phyloP scores from a whole-genome alignment of 2,113 vertebrate genomes.

The Upupa epops region DNA sequence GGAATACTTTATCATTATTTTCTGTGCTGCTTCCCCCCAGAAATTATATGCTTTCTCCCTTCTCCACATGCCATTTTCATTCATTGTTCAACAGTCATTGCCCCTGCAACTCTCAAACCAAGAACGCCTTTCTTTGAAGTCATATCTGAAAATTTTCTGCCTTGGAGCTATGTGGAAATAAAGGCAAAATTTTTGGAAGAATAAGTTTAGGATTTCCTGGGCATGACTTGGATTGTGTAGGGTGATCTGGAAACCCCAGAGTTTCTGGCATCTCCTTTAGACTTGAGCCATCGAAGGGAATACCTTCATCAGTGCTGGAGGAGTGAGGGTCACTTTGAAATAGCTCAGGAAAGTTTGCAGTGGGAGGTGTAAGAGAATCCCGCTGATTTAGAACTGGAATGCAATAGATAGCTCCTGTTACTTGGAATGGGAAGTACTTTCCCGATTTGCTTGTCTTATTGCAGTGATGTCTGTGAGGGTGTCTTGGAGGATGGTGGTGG shows the following conservation, averaged over 20 bases:
- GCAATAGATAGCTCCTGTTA: conserved; percentile 5
- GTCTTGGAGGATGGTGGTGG: not conserved
- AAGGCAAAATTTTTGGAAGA: conserved; percentile 34
- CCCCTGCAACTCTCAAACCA: not conserved
- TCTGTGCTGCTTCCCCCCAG: not conserved
- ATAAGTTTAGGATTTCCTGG: conserved; percentile 48
- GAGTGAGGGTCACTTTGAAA: not conserved
- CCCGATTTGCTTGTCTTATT: not conserved
- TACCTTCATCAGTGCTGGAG: not conserved
- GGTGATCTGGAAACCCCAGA: conserved; percentile 40
- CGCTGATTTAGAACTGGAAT: conserved; percentile 51
- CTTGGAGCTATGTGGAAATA: conserved; percentile 41
- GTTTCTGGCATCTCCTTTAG: not conserved
- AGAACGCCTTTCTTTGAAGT: not conserved
- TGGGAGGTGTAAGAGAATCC: conserved; percentile 63
- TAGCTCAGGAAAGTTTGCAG: conserved; percentile 49
- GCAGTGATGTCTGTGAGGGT: not conserved
- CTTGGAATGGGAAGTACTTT: not conserved
- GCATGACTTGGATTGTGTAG: conserved; percentile 49
- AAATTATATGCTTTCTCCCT: not conserved
- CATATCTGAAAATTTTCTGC: not conserved
- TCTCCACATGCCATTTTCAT: not conserved
- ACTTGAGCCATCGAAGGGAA: not conserved
- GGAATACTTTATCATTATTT: not conserved
- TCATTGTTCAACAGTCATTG: not conserved